These are phyloP conservation scores for Bemisia tabaci DNA, from an alignment of 1,140 invertebrate species.

Conservation along the genomic window DNA sequence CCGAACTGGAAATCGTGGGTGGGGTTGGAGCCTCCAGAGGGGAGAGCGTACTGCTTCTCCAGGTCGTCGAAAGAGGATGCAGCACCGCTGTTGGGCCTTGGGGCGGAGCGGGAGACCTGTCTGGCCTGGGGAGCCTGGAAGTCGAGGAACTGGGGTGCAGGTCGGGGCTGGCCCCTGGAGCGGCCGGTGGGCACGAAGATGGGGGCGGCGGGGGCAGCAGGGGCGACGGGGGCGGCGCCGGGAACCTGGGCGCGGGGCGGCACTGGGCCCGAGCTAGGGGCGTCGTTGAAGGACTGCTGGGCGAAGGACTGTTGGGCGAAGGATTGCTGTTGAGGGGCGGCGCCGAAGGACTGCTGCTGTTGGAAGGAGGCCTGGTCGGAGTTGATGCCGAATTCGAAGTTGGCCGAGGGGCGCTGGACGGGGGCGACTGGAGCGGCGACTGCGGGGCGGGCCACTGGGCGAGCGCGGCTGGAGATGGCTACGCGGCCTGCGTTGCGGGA, in stretches of 20 bases:
- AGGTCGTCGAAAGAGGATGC: slow-evolving; percentile 42
- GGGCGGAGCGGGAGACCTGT: neutral
- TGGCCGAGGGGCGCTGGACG: neutral
- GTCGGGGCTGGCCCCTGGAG: neutral
- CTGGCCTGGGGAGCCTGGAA: neutral
- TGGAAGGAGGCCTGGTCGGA: neutral
- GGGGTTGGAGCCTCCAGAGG: slow-evolving; percentile 46
- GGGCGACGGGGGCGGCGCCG: neutral
- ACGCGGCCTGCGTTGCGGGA: slow-evolving; percentile 8
- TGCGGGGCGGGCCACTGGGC: neutral
- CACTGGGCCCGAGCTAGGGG: neutral
- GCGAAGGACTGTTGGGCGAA: neutral
- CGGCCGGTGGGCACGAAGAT: neutral
- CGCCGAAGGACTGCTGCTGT: neutral
- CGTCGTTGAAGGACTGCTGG: too few species aligned
- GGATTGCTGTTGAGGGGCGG: neutral
- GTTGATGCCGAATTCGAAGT: neutral
- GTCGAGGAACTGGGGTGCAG: neutral
- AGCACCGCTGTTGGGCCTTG: slow-evolving; percentile 12
- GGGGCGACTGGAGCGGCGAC: neutral
- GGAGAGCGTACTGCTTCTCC: slow-evolving; percentile 62
- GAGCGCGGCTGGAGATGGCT: slow-evolving; percentile 9
- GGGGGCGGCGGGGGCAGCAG: neutral
- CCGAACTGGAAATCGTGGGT: slow-evolving; percentile 68
- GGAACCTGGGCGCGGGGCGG: neutral